Conservation (phyloP, 2,888 invertebrate genomes). For the Cephonodes hylas region DNA sequence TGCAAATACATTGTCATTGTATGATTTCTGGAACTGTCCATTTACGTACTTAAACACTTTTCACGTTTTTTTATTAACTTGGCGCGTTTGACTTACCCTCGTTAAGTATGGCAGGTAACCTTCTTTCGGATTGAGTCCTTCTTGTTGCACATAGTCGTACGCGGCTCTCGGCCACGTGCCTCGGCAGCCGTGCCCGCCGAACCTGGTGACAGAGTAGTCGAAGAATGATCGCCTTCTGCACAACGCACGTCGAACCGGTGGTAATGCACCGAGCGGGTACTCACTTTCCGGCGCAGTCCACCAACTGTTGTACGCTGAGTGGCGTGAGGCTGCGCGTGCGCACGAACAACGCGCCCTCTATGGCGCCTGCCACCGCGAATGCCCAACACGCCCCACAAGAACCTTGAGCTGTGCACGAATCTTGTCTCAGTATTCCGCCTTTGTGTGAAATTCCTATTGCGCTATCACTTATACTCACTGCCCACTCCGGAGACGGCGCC, state of each 20-base stretch:
- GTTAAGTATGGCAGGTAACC: conserved; percentile 54
- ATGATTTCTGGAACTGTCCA: neutral
- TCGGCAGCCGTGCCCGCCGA: conserved; percentile 56
- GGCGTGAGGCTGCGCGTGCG: conserved; percentile 53
- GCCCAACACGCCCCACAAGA: conserved; percentile 70
- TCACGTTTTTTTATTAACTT: too few relatives aligned
- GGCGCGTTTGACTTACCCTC: conserved; percentile 31
- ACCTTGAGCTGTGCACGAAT: conserved; percentile 49
- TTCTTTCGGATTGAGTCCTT: conserved; percentile 52
- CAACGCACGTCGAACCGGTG: too few relatives aligned
- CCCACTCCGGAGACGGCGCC: conserved; percentile 65
- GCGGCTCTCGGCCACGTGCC: conserved; percentile 65
- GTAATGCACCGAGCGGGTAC: conserved; percentile 21
- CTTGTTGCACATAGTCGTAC: conserved; percentile 54
- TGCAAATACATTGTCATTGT: neutral
- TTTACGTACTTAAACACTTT: neutral
- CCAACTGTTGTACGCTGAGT: conserved; percentile 63
- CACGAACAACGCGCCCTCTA: conserved; percentile 67
- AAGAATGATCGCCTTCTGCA: neutral
- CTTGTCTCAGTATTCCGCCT: neutral
- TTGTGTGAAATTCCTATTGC: neutral
- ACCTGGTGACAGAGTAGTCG: conserved; percentile 36
- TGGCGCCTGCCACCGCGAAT: conserved; percentile 65
- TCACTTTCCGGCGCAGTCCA: conserved; percentile 65
- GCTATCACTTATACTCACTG: conserved; percentile 42